Evolutionary conservation across 2,888 invertebrate genomes (phyloP), one percentile per base, ranked within the genome.

Genomic region (Quadroppia sp.): DNA sequence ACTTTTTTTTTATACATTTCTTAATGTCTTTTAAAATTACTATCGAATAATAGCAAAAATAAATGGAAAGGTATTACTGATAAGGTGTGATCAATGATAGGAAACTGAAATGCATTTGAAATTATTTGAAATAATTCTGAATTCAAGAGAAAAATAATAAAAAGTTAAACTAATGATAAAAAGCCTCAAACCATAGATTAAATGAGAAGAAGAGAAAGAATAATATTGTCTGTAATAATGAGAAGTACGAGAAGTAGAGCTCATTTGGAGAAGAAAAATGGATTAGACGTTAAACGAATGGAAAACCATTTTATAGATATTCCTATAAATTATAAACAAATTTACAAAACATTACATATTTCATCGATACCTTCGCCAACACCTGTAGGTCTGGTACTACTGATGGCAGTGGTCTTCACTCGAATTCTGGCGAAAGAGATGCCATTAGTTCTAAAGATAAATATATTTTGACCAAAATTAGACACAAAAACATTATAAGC

Each of bases 401-500:
- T 20, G 20, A 50, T 50, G 20, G 50, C 36, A 36, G 36, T 9
- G 9, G 36, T 36, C 36, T 36, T 36, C 36, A 36, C 36, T 7
- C 9, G 36, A 7, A 36, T 36, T n/a, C n/a, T n/a, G n/a, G n/a
- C 36, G 6, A 36, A 45, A 13, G 17, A 45, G 2, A 13, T 45
- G 15, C 45, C 32, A 36, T 36, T 67, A 17, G 42, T 67, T 67
- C 23, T 20, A 23, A 20, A 11, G 32, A 67, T 42, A 67, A 40
- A 67, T 67, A 61, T 61, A 61, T 67, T 61, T 61, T 23, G 67
- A 67, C 42, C 67, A 40, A 67, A 67, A 42, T 42, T 42, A 36
- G 23, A 67, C 53, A 53, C 53, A 53, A 53, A 53, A 67, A 67
- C 7, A 67, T 6, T 67, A 42, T 40, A 42, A 30, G 42, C 23